Base-by-base conservation (phyloP, 2,888 invertebrate species). In the Cosmopolites sordidus region DNA sequence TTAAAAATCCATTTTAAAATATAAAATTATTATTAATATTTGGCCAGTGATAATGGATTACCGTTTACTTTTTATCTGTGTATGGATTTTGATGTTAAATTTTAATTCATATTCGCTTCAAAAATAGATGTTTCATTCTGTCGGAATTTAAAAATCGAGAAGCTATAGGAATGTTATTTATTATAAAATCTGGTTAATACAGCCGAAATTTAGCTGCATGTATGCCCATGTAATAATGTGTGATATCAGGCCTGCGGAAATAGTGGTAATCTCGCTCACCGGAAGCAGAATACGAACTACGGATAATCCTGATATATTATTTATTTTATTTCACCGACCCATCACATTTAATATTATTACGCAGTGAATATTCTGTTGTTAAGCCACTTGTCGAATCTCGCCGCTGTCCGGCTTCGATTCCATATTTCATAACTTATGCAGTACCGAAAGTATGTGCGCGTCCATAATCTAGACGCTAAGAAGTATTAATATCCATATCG, bases 221-320 rank as follows among this genome's bases (percentile, higher is more conserved):
- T 40, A 40, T 14, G 15, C 9, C n/a, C 40, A 40, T 16, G 14
- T 40, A 40, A 16, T 16, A 16, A 40, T 43, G 29, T 43, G 22
- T 58, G 58, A 54, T 54, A 54, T 58, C 54, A 43, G 51, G 43
- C 49, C 51, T 63, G 63, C 64, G 66, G 66, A 66, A 64, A 65
- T 62, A 58, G 61, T 62, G 63, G 60, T 63, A 62, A 64, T 63
- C 63, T 61, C 62, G 61, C 63, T 65, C 62, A 64, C 62, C 62
- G 64, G 64, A 66, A 63, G 59, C 50, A 57, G 56, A 62, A 60
- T 60, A 62, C 59, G 62, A 64, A 64, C 64, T 59, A 49, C 58
- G 63, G 65, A 68, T 68, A 65, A 68, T 66, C 66, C 66, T 60
- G 61, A 63, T 62, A 61, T 61, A 56, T 56, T 52, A 52, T 49